Evolutionary conservation across 2,888 invertebrate species (phyloP).

Genomic region (Himalopsyche anomala): DNA sequence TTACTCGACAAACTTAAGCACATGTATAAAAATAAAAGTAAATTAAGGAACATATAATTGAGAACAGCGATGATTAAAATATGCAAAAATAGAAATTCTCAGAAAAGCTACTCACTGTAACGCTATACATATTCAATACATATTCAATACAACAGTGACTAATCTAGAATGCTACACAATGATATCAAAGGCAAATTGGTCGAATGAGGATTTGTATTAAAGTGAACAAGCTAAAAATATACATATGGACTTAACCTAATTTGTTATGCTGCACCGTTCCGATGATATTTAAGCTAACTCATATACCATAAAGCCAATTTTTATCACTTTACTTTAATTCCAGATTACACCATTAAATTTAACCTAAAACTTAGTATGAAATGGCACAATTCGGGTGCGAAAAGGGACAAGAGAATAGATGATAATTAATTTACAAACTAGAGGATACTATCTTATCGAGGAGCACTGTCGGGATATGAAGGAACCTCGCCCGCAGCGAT

Average conservation of each 20-base stretch:
- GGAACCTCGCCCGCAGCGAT: conserved; percentile 48
- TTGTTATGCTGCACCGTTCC: conserved; percentile 65
- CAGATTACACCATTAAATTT: conserved; percentile 62
- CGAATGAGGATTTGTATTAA: conserved; percentile 74
- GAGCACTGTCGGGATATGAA: conserved; percentile 43
- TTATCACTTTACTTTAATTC: conserved; percentile 63
- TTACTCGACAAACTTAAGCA: conserved; percentile 77
- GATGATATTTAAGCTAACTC: conserved; percentile 66
- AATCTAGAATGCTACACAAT: conserved; percentile 76
- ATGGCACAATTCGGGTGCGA: conserved; percentile 65
- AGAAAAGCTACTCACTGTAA: conserved; percentile 74
- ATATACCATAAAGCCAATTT: conserved; percentile 65
- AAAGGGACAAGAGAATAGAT: conserved; percentile 57
- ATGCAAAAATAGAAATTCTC: conserved; percentile 75
- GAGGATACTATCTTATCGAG: conserved; percentile 33
- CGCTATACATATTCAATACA: conserved; percentile 76
- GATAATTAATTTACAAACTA: conserved; percentile 62
- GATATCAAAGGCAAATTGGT: conserved; percentile 77
- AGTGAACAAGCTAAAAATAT: conserved; percentile 75
- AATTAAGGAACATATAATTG: conserved; percentile 69
- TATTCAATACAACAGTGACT: conserved; percentile 71
- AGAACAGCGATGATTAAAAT: conserved; percentile 73
- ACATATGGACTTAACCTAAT: conserved; percentile 71
- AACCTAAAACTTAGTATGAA: conserved; percentile 63
- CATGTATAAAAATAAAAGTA: conserved; percentile 73